phyloP scores from a whole-genome alignment of 2,113 vertebrate genomes.

The Gavialis gangeticus region DNA sequence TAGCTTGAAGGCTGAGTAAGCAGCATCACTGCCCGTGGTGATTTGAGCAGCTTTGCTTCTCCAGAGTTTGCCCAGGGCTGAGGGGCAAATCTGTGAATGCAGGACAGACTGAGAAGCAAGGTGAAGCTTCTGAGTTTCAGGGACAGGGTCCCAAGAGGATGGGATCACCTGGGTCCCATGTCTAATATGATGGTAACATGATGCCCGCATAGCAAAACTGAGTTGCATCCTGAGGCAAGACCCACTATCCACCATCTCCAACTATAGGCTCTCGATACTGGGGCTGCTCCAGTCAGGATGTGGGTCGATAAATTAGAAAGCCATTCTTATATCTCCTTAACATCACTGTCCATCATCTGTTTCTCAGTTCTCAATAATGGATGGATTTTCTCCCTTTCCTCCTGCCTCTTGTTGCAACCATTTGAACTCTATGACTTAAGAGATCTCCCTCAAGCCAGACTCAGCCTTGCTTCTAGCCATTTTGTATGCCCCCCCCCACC shows the following conservation, averaged over 20 bases:
- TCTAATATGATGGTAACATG: conserved; percentile 20
- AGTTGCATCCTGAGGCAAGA: background rate
- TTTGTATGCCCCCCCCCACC: too few species aligned
- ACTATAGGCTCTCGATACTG: too few species aligned
- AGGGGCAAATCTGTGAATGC: background rate
- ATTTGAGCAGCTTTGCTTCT: background rate
- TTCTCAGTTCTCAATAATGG: rapidly evolving
- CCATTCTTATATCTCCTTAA: background rate
- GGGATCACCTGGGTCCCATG: too few species aligned
- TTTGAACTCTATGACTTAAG: background rate
- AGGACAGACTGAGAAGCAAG: conserved; percentile 24
- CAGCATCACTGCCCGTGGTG: background rate
- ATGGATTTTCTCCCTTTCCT: background rate
- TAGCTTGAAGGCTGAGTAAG: background rate
- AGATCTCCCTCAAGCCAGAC: background rate
- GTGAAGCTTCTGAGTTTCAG: conserved; percentile 16
- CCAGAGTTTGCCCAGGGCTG: background rate
- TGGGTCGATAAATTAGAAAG: background rate
- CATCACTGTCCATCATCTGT: background rate
- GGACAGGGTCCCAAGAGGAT: conserved; percentile 11
- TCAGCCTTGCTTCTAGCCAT: too few species aligned
- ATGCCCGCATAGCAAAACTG: conserved; percentile 58
- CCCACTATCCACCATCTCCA: background rate
- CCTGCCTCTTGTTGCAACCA: background rate
- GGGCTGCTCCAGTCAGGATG: too few species aligned